These are phyloP conservation scores for Phrixothrix hirtus DNA, from an alignment of 2,888 invertebrate genomes.

Conservation along the genomic window DNA sequence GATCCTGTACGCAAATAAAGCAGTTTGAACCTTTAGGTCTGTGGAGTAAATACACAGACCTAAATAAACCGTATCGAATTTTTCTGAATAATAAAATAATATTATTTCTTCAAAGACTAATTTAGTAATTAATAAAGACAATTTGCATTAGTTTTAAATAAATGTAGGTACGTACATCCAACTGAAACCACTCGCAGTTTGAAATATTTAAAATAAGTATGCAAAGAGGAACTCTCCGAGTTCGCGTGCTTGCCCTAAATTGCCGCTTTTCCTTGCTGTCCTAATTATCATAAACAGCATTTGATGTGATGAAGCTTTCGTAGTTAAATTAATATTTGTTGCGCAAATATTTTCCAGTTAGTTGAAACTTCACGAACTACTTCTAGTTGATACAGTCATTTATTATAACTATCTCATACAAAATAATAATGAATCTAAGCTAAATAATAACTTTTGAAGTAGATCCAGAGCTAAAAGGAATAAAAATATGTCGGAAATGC, in stretches of 20 bases:
- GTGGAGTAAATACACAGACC: no score
- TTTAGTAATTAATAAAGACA: neutral
- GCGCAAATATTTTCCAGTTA: neutral
- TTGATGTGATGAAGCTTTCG: conserved; percentile 6
- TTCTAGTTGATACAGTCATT: no score
- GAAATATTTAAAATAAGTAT: conserved; percentile 6
- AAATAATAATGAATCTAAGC: no score
- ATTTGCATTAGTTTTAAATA: neutral
- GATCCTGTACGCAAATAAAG: no score
- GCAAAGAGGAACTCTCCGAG: conserved; percentile 2
- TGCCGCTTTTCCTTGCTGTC: conserved; percentile 1
- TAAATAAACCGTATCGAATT: no score
- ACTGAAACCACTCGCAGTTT: neutral
- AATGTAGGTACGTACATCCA: neutral
- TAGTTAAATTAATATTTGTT: conserved; percentile 4
- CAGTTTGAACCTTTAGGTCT: no score
- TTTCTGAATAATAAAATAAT: no score
- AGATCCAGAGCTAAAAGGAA: no score
- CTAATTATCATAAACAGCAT: conserved; percentile 18
- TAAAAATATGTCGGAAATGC: no score
- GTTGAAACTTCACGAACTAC: neutral
- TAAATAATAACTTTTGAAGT: no score
- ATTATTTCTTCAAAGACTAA: no score
- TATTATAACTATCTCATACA: no score
- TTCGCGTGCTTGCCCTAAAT: conserved; percentile 7